phyloP scores from a whole-genome alignment of 2,797 vertebrate genomes.

The Pantherophis vulpinus region DNA sequence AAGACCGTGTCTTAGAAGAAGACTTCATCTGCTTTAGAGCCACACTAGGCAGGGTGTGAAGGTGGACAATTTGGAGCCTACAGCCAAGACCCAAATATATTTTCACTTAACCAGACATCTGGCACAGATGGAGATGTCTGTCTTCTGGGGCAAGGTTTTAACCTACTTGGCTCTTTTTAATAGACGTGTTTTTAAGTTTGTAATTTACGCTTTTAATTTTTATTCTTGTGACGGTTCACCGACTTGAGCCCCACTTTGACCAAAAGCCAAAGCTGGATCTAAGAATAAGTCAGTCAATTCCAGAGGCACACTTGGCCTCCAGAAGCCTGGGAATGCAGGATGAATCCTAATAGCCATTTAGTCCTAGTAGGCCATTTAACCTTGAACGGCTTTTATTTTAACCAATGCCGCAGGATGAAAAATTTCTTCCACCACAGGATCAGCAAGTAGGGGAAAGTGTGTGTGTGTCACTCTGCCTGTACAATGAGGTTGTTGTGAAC shows the following conservation, averaged over 20 bases:
- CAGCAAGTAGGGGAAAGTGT: slow-evolving; percentile 25
- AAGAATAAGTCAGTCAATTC: background rate
- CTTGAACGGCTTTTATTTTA: slow-evolving; percentile 46
- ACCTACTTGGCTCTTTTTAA: background rate
- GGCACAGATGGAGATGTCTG: background rate
- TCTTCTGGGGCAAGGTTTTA: background rate
- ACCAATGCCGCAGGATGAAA: background rate
- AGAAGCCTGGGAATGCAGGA: background rate
- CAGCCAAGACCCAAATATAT: background rate
- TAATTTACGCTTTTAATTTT: background rate
- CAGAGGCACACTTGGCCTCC: too few species aligned
- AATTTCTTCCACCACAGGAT: background rate
- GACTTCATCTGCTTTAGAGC: background rate
- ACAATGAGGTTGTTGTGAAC: slow-evolving; percentile 43
- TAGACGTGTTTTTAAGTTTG: background rate
- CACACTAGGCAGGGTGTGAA: background rate
- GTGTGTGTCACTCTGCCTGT: background rate
- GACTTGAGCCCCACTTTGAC: background rate
- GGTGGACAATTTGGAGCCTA: background rate
- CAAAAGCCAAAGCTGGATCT: background rate
- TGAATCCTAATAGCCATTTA: too few species aligned
- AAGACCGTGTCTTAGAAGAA: background rate
- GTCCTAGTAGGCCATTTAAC: slow-evolving; percentile 34
- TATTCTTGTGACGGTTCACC: background rate
- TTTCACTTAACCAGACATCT: background rate